Percentiles rank a stretch among this genome's conserved stretches.
phyloP scores from a whole-genome alignment of 2,113 vertebrate species.

The Glaucomys volans region DNA sequence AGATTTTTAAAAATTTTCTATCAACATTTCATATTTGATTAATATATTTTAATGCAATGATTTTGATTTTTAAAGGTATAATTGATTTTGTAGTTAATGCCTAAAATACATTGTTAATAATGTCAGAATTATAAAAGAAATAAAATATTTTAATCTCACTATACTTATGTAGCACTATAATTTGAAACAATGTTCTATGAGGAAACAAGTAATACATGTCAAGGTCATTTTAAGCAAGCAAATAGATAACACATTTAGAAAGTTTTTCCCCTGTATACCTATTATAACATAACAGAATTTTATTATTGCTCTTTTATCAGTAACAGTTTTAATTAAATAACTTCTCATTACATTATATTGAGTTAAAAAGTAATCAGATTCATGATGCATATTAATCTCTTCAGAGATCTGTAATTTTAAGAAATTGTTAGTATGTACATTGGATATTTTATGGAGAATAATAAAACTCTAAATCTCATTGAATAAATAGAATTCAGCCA shows the following conservation, averaged over 20 bases:
- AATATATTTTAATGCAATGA: neutral
- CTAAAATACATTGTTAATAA: slow-evolving; percentile 9
- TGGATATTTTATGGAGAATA: neutral
- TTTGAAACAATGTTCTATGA: neutral
- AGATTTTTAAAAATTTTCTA: neutral
- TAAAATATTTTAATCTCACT: neutral
- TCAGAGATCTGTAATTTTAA: neutral
- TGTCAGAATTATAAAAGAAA: neutral
- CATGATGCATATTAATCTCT: neutral
- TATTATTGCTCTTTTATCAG: neutral
- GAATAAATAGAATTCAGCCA: neutral
- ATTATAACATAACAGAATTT: neutral
- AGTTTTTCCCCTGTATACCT: neutral
- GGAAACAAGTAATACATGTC: neutral
- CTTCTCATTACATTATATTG: neutral
- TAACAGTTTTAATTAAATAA: neutral
- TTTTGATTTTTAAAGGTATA: neutral
- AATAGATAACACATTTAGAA: neutral
- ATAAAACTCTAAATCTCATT: neutral
- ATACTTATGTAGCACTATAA: neutral
- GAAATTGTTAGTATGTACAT: neutral
- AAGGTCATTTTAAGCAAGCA: neutral
- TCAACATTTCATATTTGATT: neutral
- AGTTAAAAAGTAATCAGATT: slow-evolving; percentile 14
- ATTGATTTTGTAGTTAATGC: neutral